Evolutionary conservation across 2,888 invertebrate species (phyloP).

Genomic region (Eutolmus rufibarbis): DNA sequence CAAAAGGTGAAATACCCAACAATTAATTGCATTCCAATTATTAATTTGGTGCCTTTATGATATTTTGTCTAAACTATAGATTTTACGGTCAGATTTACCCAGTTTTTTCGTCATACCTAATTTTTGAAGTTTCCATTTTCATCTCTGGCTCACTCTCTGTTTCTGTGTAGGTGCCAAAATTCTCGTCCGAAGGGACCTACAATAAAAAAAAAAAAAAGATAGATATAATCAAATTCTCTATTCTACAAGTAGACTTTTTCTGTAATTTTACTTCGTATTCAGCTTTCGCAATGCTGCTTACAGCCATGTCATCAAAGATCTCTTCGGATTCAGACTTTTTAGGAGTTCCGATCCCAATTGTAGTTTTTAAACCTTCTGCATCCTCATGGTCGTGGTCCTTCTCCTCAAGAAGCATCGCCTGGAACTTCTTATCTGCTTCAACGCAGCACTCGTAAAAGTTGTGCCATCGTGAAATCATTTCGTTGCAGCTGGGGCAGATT

Average conservation of each 20-base stretch:
- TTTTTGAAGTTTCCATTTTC: background rate
- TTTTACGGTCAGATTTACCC: background rate
- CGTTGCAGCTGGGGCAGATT: background rate
- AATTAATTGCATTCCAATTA: background rate
- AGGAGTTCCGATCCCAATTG: constrained; percentile 57
- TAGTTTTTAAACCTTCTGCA: background rate
- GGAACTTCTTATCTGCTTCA: background rate
- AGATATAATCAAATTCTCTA: background rate
- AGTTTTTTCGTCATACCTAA: background rate
- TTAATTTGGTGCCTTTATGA: background rate
- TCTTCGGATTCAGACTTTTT: constrained; percentile 52
- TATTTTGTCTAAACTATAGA: background rate
- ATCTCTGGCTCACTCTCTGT: background rate
- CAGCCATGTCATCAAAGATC: background rate
- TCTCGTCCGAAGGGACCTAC: background rate
- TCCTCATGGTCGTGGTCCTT: background rate
- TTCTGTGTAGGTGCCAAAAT: background rate
- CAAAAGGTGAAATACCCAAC: no score
- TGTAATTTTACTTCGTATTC: background rate
- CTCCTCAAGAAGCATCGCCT: background rate
- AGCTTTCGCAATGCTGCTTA: background rate
- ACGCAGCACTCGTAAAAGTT: background rate
- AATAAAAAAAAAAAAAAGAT: background rate
- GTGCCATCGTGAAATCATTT: background rate
- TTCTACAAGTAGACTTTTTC: background rate